A percentile compares a stretch with the other conserved stretches of the same genome.
Evolutionary conservation across 2,113 vertebrate species (phyloP).

Genomic region (Mobula birostris): DNA sequence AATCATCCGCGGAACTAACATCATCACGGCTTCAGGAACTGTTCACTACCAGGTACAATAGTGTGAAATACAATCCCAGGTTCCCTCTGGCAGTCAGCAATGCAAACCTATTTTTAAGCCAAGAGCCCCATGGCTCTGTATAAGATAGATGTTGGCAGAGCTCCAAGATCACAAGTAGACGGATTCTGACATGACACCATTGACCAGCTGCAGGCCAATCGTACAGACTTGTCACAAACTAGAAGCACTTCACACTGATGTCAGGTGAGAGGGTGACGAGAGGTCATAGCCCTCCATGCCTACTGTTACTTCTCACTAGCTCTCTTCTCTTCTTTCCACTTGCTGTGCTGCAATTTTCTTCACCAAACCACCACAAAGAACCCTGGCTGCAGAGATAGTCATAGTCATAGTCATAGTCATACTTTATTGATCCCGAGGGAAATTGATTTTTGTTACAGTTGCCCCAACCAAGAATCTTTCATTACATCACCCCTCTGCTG

Average conservation of each 20-base stretch:
- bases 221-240: background rate
- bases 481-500: background rate
- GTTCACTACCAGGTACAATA: slow-evolving; percentile 23
- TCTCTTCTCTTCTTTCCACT: background rate
- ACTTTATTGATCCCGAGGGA: no score
- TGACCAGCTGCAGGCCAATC: background rate
- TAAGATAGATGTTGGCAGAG: background rate
- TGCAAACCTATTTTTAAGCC: background rate
- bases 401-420: no score
- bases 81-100: background rate
- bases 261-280: background rate
- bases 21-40: background rate
- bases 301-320: no score
- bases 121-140: background rate
- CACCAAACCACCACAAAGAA: background rate
- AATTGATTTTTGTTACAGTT: no score
- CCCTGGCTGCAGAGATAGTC: background rate
- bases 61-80: background rate
- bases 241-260: background rate
- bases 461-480: background rate
- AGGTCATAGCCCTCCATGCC: background rate
- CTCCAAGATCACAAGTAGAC: no score
- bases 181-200: background rate
- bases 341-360: background rate
- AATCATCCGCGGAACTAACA: background rate